Evolutionary conservation across 2,888 invertebrate genomes (phyloP).

Genomic region (Napeogenes sylphis): DNA sequence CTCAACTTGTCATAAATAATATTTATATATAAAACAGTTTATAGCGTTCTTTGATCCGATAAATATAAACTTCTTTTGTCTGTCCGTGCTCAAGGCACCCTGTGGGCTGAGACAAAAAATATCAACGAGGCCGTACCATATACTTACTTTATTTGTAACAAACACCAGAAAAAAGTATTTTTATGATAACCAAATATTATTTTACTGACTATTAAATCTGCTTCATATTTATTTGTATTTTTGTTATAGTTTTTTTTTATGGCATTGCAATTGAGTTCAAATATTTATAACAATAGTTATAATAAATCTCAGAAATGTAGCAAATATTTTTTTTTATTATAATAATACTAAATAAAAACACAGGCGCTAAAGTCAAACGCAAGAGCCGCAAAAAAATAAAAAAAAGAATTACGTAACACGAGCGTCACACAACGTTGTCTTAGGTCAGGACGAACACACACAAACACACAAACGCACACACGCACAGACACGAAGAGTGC

Average conservation of each 20-base stretch:
- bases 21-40: conserved; percentile 23
- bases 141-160: too few species aligned
- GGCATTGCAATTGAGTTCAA: not conserved
- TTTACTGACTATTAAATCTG: too few species aligned
- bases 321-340: not conserved
- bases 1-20: conserved; percentile 12
- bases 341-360: not conserved
- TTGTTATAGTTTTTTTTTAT: too few species aligned
- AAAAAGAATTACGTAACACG: conserved; percentile 54
- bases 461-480: conserved; percentile 18
- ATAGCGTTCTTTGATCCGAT: conserved; percentile 39
- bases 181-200: too few species aligned
- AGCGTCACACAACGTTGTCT: conserved; percentile 44
- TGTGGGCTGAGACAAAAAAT: conserved; percentile 21
- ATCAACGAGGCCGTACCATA: conserved; percentile 9
- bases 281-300: not conserved
- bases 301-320: not conserved
- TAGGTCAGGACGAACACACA: conserved; percentile 46
- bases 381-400: conserved; percentile 23
- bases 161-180: too few species aligned
- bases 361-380: conserved; percentile 16
- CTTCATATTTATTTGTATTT: too few species aligned
- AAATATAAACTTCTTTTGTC: conserved; percentile 60
- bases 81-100: conserved; percentile 37
- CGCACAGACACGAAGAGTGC: conserved; percentile 42